Conservation (phyloP, 2,113 vertebrate species). For the Lampris megalopsis region DNA sequence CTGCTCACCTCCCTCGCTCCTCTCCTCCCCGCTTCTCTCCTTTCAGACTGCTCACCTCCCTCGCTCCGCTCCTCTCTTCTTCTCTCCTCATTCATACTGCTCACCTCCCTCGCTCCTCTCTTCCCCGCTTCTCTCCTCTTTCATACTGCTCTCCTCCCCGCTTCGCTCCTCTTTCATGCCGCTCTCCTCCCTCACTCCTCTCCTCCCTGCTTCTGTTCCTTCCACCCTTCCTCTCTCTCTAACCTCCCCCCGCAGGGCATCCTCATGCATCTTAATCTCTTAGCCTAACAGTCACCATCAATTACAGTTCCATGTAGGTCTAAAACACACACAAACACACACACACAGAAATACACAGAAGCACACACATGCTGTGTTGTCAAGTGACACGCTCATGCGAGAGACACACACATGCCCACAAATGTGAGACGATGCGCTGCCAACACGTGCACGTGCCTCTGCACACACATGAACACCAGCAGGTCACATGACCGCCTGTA, state of each 20-base stretch:
- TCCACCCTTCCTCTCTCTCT: not conserved
- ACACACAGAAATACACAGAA: constrained; percentile 23
- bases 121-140: not conserved
- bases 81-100: not conserved
- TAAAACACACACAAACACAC: constrained; percentile 11
- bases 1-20: not conserved
- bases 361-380: constrained; percentile 27
- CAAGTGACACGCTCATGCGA: not conserved
- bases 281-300: constrained; percentile 14
- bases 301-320: constrained; percentile 28
- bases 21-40: not conserved
- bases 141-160: too few species aligned
- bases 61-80: not conserved
- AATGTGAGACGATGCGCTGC: not conserved
- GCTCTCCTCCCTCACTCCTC: not conserved
- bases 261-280: constrained; percentile 41
- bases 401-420: not conserved
- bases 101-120: not conserved
- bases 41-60: not conserved
- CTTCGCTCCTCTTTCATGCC: not conserved
- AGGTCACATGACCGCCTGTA: constrained; percentile 41
- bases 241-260: not conserved
- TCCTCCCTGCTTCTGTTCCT: too few species aligned
- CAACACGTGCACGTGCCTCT: not conserved
- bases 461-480: constrained; percentile 1